phyloP scores from a whole-genome alignment of 2,113 vertebrate genomes.

The Murina feae region DNA sequence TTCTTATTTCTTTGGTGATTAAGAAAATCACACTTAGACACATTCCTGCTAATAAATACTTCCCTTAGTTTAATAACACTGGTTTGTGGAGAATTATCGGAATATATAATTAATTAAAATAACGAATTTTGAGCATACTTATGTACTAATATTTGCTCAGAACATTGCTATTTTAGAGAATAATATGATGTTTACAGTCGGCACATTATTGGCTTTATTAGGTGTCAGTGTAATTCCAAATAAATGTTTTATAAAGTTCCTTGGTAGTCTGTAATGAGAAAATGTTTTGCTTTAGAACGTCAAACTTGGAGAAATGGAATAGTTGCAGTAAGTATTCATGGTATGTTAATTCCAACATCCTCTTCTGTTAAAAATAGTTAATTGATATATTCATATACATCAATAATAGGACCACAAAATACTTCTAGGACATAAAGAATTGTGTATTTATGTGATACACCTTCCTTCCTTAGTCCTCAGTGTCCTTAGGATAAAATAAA shows the following conservation, averaged over 20 bases:
- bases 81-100: slow-evolving; percentile 5
- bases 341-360: slow-evolving; percentile 59
- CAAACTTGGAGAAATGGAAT: slow-evolving; percentile 64
- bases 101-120: slow-evolving; percentile 29
- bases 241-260: slow-evolving; percentile 69
- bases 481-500: not conserved
- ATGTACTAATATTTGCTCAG: slow-evolving; percentile 36
- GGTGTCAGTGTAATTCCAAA: slow-evolving; percentile 56
- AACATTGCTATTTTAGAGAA: slow-evolving; percentile 27
- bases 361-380: slow-evolving; percentile 21
- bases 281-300: slow-evolving; percentile 70
- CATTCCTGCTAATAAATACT: not conserved
- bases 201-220: slow-evolving; percentile 55
- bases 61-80: not conserved
- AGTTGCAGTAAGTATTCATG: slow-evolving; percentile 66
- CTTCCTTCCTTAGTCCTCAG: not conserved
- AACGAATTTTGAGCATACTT: slow-evolving; percentile 31
- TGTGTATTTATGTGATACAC: not conserved
- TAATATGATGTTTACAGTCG: slow-evolving; percentile 47
- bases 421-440: not conserved
- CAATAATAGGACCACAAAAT: not conserved
- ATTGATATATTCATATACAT: not conserved
- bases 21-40: not conserved
- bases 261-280: slow-evolving; percentile 63
- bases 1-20: slow-evolving; percentile 27